phyloP scores from a whole-genome alignment of 2,113 vertebrate species.

The Nothocercus julius region DNA sequence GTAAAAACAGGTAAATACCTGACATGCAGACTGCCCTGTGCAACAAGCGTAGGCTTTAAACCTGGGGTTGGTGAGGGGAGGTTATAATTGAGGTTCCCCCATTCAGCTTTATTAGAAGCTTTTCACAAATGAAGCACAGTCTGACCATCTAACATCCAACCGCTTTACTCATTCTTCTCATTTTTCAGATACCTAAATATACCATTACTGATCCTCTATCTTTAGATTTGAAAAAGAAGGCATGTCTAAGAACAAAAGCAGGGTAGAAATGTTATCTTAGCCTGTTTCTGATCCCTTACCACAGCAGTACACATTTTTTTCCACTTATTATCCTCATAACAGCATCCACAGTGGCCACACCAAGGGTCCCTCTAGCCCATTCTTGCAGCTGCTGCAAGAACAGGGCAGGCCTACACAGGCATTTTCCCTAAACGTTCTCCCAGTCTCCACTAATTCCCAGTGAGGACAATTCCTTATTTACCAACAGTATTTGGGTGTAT shows the following conservation, averaged over 20 bases:
- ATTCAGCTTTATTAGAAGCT: not conserved
- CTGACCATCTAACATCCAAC: not conserved
- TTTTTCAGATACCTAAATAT: constrained; percentile 9
- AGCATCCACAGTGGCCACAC: not conserved
- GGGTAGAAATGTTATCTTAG: not conserved
- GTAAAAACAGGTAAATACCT: not conserved
- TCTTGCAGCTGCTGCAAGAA: not conserved
- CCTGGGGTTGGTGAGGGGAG: not conserved
- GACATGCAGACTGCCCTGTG: not conserved
- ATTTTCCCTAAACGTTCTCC: not conserved
- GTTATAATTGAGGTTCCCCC: not conserved
- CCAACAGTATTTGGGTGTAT: fast-evolving
- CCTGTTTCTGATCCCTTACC: not conserved
- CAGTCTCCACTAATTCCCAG: not conserved
- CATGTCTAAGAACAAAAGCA: not conserved
- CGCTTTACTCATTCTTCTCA: not conserved
- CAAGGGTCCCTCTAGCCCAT: not conserved
- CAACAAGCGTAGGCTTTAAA: not conserved
- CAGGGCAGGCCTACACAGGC: not conserved
- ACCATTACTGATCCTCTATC: not conserved
- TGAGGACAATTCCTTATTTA: not conserved
- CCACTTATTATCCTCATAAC: not conserved
- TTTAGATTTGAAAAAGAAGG: not conserved
- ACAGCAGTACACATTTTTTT: not conserved
- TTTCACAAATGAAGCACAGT: not conserved